phyloP scores from a whole-genome alignment of 2,113 vertebrate genomes.

The Hippopotamus amphibius region DNA sequence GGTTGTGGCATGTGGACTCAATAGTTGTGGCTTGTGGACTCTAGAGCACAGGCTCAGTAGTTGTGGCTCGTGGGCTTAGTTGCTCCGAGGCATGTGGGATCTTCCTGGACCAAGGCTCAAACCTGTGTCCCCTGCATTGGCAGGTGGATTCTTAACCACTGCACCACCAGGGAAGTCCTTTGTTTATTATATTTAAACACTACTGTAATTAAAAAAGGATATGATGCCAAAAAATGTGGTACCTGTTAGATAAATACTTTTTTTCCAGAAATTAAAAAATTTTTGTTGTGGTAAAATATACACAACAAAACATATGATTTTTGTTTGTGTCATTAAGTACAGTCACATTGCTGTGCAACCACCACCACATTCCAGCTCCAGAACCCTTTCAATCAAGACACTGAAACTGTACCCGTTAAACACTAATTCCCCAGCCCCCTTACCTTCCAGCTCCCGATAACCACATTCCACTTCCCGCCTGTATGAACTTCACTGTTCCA shows the following conservation, averaged over 20 bases:
- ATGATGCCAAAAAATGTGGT: not conserved
- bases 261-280: not conserved
- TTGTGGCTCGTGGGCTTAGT: too few species aligned
- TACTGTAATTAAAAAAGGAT: not conserved
- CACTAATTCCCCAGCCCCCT: fast-evolving
- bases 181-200: not conserved
- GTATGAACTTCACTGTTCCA: not conserved
- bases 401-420: not conserved
- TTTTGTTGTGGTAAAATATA: not conserved
- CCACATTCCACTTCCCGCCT: not conserved
- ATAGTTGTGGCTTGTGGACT: too few species aligned
- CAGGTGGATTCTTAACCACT: too few species aligned
- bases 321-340: not conserved
- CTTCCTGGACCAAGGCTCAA: too few species aligned
- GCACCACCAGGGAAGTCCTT: too few species aligned
- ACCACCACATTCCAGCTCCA: fast-evolving
- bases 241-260: not conserved
- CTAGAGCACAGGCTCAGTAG: too few species aligned
- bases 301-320: not conserved
- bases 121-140: too few species aligned
- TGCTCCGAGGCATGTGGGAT: too few species aligned
- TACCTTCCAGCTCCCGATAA: fast-evolving
- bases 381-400: not conserved
- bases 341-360: not conserved
- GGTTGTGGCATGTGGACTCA: too few species aligned